Evolutionary conservation across 2,888 invertebrate species (phyloP), one percentile per base, ranked within the genome.

Genomic region (Eilema depressum): DNA sequence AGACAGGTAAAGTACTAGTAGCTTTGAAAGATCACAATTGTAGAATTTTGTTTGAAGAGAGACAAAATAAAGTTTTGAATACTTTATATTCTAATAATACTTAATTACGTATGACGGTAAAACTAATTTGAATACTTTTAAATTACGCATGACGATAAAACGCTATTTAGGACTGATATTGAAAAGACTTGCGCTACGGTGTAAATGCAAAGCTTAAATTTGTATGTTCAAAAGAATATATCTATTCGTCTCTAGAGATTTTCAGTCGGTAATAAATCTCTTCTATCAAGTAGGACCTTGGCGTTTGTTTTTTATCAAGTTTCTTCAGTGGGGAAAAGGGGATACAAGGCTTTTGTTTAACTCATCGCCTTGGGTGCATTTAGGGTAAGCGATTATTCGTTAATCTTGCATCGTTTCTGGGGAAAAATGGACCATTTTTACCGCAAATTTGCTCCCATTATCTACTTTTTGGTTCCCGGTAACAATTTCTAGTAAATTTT

Each of bases 201-300:
- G 83, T 85, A 68, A 88, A 66, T 74, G 62, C 75, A 79, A 78
- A 68, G 67, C 79, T 81, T 78, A 83, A 85, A 85, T 86, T 83
- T 85, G 82, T 83, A 84, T 84, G 82, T 85, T 88, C 88, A 86
- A 89, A 90, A 89, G 88, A 88, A 90, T 90, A 89, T 89, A 92
- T 92, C 86, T 84, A 84, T 83, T 81, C 79, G 78, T 85, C 91
- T 87, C 89, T 66, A 78, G 89, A 91, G 92, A 88, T 88, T 89
- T 85, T 71, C 74, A 83, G 64, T n/a, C 23, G 30, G 91, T 83
- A 91, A 93, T 93, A 93, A 93, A 93, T 93, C 92, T 91, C 82
- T 84, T 81, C 86, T 88, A 91, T 89, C 91, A 87, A 85, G 82
- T 84, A 82, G 83, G 85, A 86, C 88, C 79, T 86, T 86, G 85